Base-by-base conservation (phyloP, 2,113 vertebrate genomes). In the Arothron firmamentum region DNA sequence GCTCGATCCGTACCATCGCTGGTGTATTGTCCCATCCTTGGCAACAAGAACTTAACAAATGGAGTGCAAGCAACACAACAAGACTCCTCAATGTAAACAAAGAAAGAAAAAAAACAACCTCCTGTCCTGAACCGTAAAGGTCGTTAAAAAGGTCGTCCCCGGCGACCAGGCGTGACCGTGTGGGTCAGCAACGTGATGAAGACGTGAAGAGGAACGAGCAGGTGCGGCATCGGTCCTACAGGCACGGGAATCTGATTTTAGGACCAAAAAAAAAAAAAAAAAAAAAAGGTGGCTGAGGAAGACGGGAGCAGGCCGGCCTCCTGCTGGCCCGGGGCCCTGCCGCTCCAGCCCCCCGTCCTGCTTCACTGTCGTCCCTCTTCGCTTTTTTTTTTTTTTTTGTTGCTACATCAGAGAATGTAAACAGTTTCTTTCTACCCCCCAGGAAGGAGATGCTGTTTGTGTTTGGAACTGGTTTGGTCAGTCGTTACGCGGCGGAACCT, bases 21-120 rank as follows among this genome's bases (percentile, higher is more conserved):
- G 45, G 28, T 34, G 3, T 54, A 21, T 74, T 61, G 61, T 87
- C 80, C 85, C 83, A 82, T 85, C 71, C 81, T 84, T 84, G 76
- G 81, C 80, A 80, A 86, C 77, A 74, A 85, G 77, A 85, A 86
- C 79, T 67, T 79, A 81, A 82, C 81, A 86, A 79, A 79, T 69
- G 64, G 74, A 85, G 86, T 85, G 86, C 83, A 85, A 86, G 87
- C 78, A 74, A 77, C 70, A 74, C 72, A 75, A 61, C 68, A 61
- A 80, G 66, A 81, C 77, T 78, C 79, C 80, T 68, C 31, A 72
- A 84, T 72, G 79, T 57, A 85, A 66, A 68, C 56, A 74, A 64
- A 77, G 65, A 50, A 1, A 72, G 72, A 71, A 64, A 70, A 48
- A 1, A 49, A 19, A 49, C 4, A n/a, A 19, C 6, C 64, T 49